A percentile compares a stretch with the other conserved stretches of the same genome.
Conservation (phyloP, 2,797 vertebrate genomes). For the Astyanax mexicanus region DNA sequence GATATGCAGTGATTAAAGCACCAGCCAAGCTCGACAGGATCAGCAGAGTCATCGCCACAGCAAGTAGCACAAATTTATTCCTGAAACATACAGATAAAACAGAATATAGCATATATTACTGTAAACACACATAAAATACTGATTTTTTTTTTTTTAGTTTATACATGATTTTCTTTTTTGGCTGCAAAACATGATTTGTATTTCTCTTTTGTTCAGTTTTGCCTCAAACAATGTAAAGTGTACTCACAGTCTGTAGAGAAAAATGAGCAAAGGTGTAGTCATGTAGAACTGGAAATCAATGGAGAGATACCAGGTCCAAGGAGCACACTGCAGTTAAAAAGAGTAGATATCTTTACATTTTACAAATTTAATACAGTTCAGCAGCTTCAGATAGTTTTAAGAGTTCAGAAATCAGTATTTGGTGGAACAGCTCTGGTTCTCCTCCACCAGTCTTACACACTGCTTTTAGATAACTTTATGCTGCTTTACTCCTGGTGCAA, state of each 20-base stretch:
- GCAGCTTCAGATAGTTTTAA: too few relatives aligned
- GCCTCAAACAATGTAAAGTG: not conserved
- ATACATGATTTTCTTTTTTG: too few relatives aligned
- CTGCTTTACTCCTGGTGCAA: too few relatives aligned
- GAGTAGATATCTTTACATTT: not conserved
- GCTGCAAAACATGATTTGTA: too few relatives aligned
- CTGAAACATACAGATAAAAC: constrained; percentile 65
- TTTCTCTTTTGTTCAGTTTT: too few relatives aligned
- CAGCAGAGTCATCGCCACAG: constrained; percentile 72
- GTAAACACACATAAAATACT: not conserved
- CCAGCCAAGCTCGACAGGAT: constrained; percentile 69
- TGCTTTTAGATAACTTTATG: too few relatives aligned
- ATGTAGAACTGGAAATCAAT: constrained; percentile 87
- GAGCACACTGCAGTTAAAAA: constrained; percentile 79
- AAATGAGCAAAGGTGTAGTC: constrained; percentile 79
- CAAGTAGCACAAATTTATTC: constrained; percentile 70
- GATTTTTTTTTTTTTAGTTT: not conserved
- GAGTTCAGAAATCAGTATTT: too few relatives aligned
- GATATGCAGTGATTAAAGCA: constrained; percentile 75
- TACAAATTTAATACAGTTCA: too few relatives aligned
- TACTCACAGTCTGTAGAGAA: constrained; percentile 81
- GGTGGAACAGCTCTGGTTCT: too few relatives aligned
- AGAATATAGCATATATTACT: too few relatives aligned
- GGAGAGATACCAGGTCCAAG: constrained; percentile 90
- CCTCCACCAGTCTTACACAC: too few relatives aligned